Conservation (phyloP, 30 jellyfish, hydroid and myxozoan species). For the Morbakka virulenta region DNA sequence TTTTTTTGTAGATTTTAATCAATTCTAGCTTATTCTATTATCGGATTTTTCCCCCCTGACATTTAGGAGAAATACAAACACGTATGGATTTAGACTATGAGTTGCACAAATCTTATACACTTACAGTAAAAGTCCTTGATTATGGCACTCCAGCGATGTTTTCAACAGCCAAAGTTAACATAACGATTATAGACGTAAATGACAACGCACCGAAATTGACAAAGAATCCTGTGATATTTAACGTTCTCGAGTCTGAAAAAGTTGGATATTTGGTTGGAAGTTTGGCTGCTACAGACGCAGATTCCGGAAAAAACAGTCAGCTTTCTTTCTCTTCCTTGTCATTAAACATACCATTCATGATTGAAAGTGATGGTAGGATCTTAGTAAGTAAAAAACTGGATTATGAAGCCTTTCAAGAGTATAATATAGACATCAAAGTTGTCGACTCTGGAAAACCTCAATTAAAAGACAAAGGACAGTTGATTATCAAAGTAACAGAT, state of each 20-base stretch:
- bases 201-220: slow-evolving; percentile 82
- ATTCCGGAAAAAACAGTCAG: slow-evolving; percentile 64
- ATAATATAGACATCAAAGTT: slow-evolving; percentile 20
- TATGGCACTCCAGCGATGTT: slow-evolving; percentile 20
- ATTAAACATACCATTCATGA: too few relatives aligned
- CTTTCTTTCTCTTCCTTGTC: too few relatives aligned
- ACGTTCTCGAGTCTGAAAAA: slow-evolving; percentile 53
- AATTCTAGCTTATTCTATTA: too few relatives aligned
- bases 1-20: too few relatives aligned
- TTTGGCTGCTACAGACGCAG: slow-evolving; percentile 79
- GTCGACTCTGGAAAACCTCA: slow-evolving; percentile 34
- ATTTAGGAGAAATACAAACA: slow-evolving; percentile 34
- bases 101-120: slow-evolving; percentile 10
- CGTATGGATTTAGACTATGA: slow-evolving; percentile 42
- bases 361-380: too few relatives aligned
- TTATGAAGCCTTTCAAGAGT: slow-evolving; percentile 32
- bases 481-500: slow-evolving; percentile 17
- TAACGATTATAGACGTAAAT: slow-evolving; percentile 47
- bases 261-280: slow-evolving; percentile 26
- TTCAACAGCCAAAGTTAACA: slow-evolving; percentile 7
- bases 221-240: slow-evolving; percentile 11
- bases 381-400: too few relatives aligned
- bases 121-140: slow-evolving; percentile 23
- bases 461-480: slow-evolving; percentile 2
- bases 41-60: background rate